These are phyloP conservation scores for Epizoanthus illoricatus DNA, from an alignment of 92 coral and sea anemone species.

Conservation along the genomic window DNA sequence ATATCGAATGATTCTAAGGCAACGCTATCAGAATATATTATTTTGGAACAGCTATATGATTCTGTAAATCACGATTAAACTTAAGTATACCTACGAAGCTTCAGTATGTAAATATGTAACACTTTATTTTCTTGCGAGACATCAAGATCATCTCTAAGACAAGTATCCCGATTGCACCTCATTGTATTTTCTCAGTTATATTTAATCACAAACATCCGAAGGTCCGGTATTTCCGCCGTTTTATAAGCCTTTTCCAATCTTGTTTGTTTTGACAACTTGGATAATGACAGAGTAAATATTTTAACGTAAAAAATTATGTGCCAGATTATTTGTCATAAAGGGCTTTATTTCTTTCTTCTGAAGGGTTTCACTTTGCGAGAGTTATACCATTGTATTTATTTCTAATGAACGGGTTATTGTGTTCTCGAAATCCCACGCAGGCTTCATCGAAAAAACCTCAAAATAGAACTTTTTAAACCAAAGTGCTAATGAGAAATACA, in stretches of 20 bases:
- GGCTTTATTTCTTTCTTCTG: slow-evolving; percentile 24
- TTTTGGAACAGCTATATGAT: too few relatives aligned
- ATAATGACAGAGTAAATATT: slow-evolving; percentile 59
- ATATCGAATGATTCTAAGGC: slow-evolving; percentile 21
- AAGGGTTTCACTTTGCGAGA: slow-evolving; percentile 1
- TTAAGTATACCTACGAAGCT: neutral
- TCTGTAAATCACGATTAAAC: neutral
- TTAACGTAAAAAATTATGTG: slow-evolving; percentile 39
- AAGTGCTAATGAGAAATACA: slow-evolving; percentile 44
- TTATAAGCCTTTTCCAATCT: neutral
- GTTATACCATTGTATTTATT: slow-evolving; percentile 24
- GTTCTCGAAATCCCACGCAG: slow-evolving; percentile 19
- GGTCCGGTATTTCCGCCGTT: slow-evolving; percentile 4
- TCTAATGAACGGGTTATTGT: slow-evolving; percentile 28
- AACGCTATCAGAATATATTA: neutral
- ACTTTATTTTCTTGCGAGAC: neutral
- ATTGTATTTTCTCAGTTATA: slow-evolving; percentile 5
- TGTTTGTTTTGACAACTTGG: slow-evolving; percentile 58
- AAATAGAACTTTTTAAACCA: slow-evolving; percentile 26
- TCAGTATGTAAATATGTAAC: slow-evolving; percentile 22
- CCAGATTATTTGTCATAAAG: slow-evolving; percentile 35
- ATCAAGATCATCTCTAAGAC: neutral
- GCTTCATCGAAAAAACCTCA: slow-evolving; percentile 17
- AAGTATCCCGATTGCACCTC: slow-evolving; percentile 7
- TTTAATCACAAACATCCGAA: neutral